Conservation (phyloP, 1,140 invertebrate species). For the Lasaia peninsularis region DNA sequence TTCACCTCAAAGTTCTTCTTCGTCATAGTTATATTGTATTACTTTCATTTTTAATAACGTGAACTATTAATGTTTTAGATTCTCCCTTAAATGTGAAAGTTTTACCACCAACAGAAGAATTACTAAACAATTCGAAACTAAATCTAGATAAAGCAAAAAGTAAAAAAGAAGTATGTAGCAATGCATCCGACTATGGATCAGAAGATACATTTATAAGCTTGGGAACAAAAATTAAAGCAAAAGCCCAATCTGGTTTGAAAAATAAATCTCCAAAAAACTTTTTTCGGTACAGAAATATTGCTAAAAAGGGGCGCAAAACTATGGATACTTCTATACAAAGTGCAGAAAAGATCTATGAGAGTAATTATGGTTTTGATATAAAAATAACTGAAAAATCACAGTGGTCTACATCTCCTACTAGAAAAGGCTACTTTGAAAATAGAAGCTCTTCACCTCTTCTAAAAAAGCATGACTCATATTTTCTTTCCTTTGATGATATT, state of each 20-base stretch:
- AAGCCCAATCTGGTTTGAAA: slow-evolving; percentile 58
- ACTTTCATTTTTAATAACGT: no score
- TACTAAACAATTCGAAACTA: slow-evolving; percentile 42
- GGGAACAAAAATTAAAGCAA: slow-evolving; percentile 75
- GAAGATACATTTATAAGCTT: slow-evolving; percentile 73
- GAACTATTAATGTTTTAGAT: slow-evolving; percentile 33
- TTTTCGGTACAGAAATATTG: slow-evolving; percentile 55
- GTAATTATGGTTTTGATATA: slow-evolving; percentile 56
- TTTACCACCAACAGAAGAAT: slow-evolving; percentile 52
- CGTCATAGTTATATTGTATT: background rate
- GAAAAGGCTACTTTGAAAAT: slow-evolving; percentile 34
- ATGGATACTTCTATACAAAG: slow-evolving; percentile 37
- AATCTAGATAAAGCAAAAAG: slow-evolving; percentile 24
- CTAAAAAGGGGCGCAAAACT: slow-evolving; percentile 41
- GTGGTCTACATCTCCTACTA: slow-evolving; percentile 37
- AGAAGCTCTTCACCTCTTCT: slow-evolving; percentile 42
- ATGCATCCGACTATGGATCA: slow-evolving; percentile 71
- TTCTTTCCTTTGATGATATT: slow-evolving; percentile 41
- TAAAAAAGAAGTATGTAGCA: slow-evolving; percentile 60
- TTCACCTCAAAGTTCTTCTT: no score
- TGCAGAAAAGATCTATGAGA: slow-evolving; percentile 22
- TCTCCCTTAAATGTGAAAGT: slow-evolving; percentile 48
- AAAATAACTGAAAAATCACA: slow-evolving; percentile 53
- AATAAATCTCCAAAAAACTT: slow-evolving; percentile 47
- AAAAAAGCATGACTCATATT: slow-evolving; percentile 55